phyloP scores from a whole-genome alignment of 1,140 invertebrate genomes.

The Riptortus pedestris region DNA sequence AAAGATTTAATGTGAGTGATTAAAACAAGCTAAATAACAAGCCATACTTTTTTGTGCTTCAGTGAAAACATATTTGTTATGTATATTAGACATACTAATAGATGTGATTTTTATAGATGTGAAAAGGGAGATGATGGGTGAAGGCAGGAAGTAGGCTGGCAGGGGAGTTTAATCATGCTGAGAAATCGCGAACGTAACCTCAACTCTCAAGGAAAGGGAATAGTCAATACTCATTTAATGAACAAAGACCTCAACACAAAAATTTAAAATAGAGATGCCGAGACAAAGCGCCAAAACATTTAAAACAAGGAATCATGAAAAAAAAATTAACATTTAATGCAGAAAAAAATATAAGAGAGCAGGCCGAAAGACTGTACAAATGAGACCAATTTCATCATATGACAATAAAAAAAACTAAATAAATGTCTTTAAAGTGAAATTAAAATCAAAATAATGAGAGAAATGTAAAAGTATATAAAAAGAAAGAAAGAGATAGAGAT shows the following conservation, averaged over 20 bases:
- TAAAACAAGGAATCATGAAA: slow-evolving; percentile 10
- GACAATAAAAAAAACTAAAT: slow-evolving; percentile 26
- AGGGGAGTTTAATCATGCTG: neutral
- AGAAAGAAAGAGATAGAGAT: slow-evolving; percentile 34
- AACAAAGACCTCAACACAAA: slow-evolving; percentile 10
- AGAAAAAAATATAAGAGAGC: slow-evolving; percentile 2
- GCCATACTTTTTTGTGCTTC: slow-evolving; percentile 15
- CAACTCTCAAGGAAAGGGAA: slow-evolving; percentile 8
- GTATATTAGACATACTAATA: neutral
- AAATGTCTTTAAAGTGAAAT: slow-evolving; percentile 22
- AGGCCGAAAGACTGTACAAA: slow-evolving; percentile 20
- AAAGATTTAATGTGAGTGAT: slow-evolving; percentile 6
- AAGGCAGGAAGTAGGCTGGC: neutral
- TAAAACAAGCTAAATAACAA: slow-evolving; percentile 13
- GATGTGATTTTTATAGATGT: slow-evolving; percentile 9
- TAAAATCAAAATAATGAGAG: slow-evolving; percentile 22
- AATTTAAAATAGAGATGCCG: slow-evolving; percentile 5
- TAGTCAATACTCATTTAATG: neutral
- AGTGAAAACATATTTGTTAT: slow-evolving; percentile 6
- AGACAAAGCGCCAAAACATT: slow-evolving; percentile 16
- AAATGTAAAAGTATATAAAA: slow-evolving; percentile 24
- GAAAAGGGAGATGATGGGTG: neutral
- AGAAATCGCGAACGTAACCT: slow-evolving; percentile 14
- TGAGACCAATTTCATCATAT: slow-evolving; percentile 14
- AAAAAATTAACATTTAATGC: slow-evolving; percentile 9